Conservation (phyloP, 37 sponge, comb jelly and placozoan species). For the Halichondria panicea region DNA sequence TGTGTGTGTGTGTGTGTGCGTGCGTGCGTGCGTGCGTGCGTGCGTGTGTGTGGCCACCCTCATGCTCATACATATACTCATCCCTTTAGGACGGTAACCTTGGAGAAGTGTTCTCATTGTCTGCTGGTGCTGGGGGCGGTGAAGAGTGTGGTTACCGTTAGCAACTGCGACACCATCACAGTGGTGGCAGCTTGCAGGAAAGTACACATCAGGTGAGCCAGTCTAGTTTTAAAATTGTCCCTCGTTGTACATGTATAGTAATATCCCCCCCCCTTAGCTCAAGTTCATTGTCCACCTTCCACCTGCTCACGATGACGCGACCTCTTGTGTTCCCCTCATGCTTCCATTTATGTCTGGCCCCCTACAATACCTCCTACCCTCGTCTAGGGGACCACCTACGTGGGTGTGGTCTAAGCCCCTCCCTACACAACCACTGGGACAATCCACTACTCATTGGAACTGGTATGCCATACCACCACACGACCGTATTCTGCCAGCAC, state of each 20-base stretch:
- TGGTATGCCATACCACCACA: not conserved
- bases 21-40: not conserved
- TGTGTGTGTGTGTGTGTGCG: slow-evolving; percentile 17
- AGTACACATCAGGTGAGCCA: slow-evolving; percentile 64
- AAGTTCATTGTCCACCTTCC: slow-evolving; percentile 47
- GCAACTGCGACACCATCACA: slow-evolving; percentile 58
- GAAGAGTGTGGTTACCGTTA: slow-evolving; percentile 39
- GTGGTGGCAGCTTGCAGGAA: slow-evolving; percentile 65
- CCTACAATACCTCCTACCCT: slow-evolving; percentile 79
- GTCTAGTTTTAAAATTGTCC: not conserved
- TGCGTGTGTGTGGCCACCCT: not conserved
- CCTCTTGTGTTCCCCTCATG: slow-evolving; percentile 53
- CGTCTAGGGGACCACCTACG: slow-evolving; percentile 45
- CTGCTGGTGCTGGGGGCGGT: slow-evolving; percentile 80
- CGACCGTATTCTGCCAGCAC: too few species aligned
- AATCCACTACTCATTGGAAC: slow-evolving; percentile 30
- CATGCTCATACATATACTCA: too few species aligned
- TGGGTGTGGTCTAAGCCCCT: slow-evolving; percentile 23
- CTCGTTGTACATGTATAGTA: not conserved
- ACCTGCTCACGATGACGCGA: slow-evolving; percentile 40
- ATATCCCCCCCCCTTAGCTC: slow-evolving; percentile 36
- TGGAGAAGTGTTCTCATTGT: slow-evolving; percentile 82
- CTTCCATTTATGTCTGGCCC: slow-evolving; percentile 54
- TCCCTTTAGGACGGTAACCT: slow-evolving; percentile 14
- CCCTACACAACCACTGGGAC: slow-evolving; percentile 56